Conservation (phyloP, 2,888 invertebrate genomes). For the Cryptocephalus moraei region DNA sequence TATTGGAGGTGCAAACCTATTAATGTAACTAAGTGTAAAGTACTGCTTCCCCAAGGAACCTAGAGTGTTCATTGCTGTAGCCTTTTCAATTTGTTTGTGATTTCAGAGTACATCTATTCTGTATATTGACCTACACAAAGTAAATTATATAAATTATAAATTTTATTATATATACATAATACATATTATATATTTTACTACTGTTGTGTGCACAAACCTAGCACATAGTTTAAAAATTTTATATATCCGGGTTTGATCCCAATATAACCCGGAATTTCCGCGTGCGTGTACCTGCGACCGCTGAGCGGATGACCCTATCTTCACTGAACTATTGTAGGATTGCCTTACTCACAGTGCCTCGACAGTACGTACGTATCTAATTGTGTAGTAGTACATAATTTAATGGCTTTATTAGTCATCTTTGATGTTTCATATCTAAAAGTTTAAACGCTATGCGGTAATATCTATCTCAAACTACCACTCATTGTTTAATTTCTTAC, state of each 20-base stretch:
- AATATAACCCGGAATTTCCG: constrained; percentile 9
- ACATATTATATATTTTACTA: constrained; percentile 37
- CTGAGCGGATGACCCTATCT: constrained; percentile 39
- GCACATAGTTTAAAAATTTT: constrained; percentile 36
- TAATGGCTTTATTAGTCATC: constrained; percentile 33
- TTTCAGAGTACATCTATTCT: constrained; percentile 38
- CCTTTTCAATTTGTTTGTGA: constrained; percentile 40
- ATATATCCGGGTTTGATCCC: constrained; percentile 6
- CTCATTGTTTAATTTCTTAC: constrained; percentile 1
- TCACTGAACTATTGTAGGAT: constrained; percentile 64
- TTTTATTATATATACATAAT: constrained; percentile 36
- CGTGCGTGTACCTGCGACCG: constrained; percentile 25
- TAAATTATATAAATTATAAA: constrained; percentile 34
- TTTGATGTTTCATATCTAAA: constrained; percentile 21
- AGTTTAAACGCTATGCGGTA: constrained; percentile 25
- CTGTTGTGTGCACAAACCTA: constrained; percentile 41
- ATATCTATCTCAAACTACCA: constrained; percentile 17
- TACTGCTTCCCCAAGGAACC: constrained; percentile 40
- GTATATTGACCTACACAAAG: constrained; percentile 38
- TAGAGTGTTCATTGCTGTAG: constrained; percentile 42
- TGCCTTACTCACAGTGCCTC: constrained; percentile 80
- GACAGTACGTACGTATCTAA: constrained; percentile 40
- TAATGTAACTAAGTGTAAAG: constrained; percentile 19
- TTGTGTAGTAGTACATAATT: constrained; percentile 38
- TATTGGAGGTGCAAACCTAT: constrained; percentile 14